Conservation (phyloP, 2,113 vertebrate genomes). For the Mionectes macconnelli region DNA sequence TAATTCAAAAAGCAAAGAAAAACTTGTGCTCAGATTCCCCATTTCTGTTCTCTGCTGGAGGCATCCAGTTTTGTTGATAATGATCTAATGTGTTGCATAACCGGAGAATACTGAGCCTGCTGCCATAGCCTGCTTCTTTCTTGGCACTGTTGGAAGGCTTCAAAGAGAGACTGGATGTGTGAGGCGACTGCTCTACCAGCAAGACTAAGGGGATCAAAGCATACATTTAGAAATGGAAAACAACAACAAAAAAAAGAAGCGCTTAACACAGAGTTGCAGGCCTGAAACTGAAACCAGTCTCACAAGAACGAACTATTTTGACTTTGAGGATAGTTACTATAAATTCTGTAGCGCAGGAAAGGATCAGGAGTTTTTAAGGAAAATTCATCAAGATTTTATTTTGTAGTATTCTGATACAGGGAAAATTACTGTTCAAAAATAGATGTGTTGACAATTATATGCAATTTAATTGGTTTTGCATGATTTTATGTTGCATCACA, state of each 20-base stretch:
- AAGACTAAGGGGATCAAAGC: constrained; percentile 43
- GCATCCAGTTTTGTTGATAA: constrained; percentile 51
- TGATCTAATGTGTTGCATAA: constrained; percentile 67
- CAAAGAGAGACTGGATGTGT: constrained; percentile 33
- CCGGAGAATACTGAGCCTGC: constrained; percentile 3
- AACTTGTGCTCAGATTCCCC: background rate
- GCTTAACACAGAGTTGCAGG: background rate
- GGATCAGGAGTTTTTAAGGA: background rate
- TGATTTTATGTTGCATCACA: background rate
- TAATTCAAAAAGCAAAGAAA: background rate
- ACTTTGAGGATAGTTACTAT: background rate
- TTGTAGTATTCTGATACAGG: background rate
- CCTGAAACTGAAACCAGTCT: constrained; percentile 31
- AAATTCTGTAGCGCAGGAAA: background rate
- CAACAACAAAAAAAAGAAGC: constrained; percentile 26
- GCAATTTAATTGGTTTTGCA: background rate
- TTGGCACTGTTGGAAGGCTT: constrained; percentile 51
- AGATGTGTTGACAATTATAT: background rate
- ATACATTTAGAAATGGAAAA: constrained; percentile 37
- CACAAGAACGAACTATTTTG: background rate
- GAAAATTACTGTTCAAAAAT: background rate
- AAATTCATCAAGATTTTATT: background rate
- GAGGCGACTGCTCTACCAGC: constrained; percentile 43
- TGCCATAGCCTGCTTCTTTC: constrained; percentile 50
- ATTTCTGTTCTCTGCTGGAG: constrained; percentile 37